These are phyloP conservation scores for Cecidostiba fungosa DNA, from an alignment of 2,888 invertebrate genomes.

Conservation along the genomic window DNA sequence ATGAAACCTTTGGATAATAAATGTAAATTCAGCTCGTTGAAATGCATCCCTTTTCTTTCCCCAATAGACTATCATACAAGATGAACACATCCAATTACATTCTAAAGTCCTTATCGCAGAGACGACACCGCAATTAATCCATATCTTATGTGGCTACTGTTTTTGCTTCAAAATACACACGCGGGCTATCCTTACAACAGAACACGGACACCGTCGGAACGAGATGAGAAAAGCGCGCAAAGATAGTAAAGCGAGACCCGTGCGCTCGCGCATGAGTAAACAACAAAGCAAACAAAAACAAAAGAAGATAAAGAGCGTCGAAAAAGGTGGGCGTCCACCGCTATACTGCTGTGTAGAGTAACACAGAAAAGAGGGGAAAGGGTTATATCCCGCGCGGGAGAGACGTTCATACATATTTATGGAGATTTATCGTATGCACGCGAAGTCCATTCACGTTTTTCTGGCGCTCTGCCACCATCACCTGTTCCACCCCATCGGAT, in stretches of 20 bases:
- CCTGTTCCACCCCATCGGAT: conserved; percentile 73
- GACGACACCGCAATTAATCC: neutral
- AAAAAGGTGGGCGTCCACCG: neutral
- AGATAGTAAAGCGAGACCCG: conserved; percentile 3
- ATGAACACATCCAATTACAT: neutral
- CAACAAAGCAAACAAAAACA: conserved; percentile 35
- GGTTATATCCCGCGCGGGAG: conserved; percentile 65
- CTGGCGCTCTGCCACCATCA: conserved; percentile 74
- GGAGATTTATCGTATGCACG: conserved; percentile 74
- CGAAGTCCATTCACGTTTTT: conserved; percentile 69
- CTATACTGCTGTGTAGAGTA: neutral
- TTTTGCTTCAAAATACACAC: neutral
- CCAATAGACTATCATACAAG: neutral
- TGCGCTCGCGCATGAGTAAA: conserved; percentile 20
- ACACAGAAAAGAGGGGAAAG: conserved; percentile 53
- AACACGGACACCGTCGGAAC: neutral
- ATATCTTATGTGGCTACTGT: neutral
- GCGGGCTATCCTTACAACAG: neutral
- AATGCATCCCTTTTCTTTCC: too few species aligned
- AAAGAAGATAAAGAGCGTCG: neutral
- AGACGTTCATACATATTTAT: conserved; percentile 74
- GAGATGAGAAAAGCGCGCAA: conserved; percentile 17
- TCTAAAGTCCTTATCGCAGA: neutral
- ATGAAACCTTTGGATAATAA: too few species aligned
- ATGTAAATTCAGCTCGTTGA: too few species aligned